Conservation (phyloP, 2,113 vertebrate genomes). For the Brienomyrus longianalis region DNA sequence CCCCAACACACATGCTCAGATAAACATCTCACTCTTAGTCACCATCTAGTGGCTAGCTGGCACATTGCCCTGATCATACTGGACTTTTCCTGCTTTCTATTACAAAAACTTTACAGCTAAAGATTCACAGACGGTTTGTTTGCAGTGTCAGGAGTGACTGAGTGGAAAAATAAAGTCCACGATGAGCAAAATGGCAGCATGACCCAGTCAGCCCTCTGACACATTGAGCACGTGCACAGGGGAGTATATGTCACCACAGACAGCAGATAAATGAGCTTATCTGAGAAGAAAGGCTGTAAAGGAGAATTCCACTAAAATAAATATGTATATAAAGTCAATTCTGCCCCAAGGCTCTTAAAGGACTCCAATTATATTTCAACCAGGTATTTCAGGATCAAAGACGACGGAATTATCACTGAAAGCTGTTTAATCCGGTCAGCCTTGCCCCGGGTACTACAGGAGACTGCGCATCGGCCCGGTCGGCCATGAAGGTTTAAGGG, state of each 20-base stretch:
- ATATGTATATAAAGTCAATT: not conserved
- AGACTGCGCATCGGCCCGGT: not conserved
- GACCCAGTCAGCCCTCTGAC: not conserved
- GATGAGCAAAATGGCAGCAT: not conserved
- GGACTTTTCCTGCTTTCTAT: not conserved
- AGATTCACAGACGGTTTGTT: not conserved
- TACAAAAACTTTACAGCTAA: not conserved
- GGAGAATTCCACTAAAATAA: not conserved
- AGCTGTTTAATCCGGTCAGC: not conserved
- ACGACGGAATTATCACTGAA: not conserved
- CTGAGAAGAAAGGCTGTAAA: not conserved
- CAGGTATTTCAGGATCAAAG: not conserved
- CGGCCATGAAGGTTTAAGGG: not conserved
- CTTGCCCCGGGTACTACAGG: not conserved
- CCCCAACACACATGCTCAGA: not conserved
- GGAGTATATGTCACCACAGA: not conserved
- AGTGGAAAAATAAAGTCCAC: not conserved
- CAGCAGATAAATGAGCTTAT: not conserved
- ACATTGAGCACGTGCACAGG: not conserved
- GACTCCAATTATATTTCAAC: not conserved
- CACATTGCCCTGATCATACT: not conserved
- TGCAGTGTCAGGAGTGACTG: not conserved
- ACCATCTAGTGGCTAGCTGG: not conserved
- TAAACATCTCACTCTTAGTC: slow-evolving; percentile 36
- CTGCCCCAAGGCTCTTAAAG: not conserved